phyloP scores from a whole-genome alignment of 2,888 invertebrate genomes.

The Volucella bombylans region DNA sequence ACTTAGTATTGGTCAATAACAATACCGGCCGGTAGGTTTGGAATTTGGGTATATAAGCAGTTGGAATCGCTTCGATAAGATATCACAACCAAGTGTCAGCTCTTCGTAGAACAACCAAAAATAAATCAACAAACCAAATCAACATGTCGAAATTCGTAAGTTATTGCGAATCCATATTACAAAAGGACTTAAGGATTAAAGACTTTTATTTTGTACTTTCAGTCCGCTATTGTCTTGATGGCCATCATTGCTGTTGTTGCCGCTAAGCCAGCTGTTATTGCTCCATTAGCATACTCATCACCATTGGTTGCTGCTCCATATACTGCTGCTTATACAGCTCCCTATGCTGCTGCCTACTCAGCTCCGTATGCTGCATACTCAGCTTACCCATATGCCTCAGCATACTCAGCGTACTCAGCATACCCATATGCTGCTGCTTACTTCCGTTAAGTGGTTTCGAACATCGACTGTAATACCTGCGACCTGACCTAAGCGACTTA shows the following conservation, averaged over 20 bases:
- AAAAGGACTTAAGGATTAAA: not conserved
- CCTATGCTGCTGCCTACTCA: slow-evolving; percentile 77
- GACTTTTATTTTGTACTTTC: slow-evolving; percentile 8
- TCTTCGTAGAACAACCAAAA: slow-evolving; percentile 59
- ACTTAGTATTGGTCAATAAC: slow-evolving; percentile 44
- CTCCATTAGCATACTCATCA: slow-evolving; percentile 77
- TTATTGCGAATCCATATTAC: slow-evolving; percentile 11
- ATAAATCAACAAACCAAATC: slow-evolving; percentile 34
- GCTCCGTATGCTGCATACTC: slow-evolving; percentile 76
- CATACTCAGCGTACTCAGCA: slow-evolving; percentile 77
- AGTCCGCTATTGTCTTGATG: slow-evolving; percentile 82
- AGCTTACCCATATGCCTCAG: slow-evolving; percentile 79
- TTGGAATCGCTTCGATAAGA: slow-evolving; percentile 24
- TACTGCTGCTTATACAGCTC: slow-evolving; percentile 67
- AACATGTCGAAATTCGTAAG: slow-evolving; percentile 74
- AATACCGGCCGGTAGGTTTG: slow-evolving; percentile 26
- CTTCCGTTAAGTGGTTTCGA: slow-evolving; percentile 77
- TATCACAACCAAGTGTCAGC: slow-evolving; percentile 63
- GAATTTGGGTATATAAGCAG: slow-evolving; percentile 67
- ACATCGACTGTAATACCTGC: slow-evolving; percentile 28
- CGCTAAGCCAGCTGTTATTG: slow-evolving; percentile 80
- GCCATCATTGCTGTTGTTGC: slow-evolving; percentile 81
- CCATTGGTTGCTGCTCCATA: slow-evolving; percentile 77
- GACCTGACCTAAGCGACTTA: slow-evolving; percentile 60
- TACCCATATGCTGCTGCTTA: slow-evolving; percentile 79